Base-by-base conservation (phyloP, 1,140 invertebrate species). In the Octopus bimaculoides region DNA sequence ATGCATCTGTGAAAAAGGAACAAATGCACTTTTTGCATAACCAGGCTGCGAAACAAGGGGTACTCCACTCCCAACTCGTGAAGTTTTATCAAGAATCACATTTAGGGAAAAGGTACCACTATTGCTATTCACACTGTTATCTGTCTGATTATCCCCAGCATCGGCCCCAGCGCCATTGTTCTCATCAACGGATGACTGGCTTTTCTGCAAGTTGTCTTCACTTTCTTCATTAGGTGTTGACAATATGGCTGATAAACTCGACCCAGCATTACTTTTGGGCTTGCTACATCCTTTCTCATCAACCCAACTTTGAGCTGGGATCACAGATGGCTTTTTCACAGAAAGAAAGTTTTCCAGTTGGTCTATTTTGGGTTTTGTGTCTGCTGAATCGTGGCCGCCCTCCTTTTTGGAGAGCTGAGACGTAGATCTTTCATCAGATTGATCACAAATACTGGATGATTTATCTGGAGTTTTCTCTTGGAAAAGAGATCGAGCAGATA, bases 1-100 rank as follows among this genome's bases (percentile, higher is more conserved):
- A 41, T 75, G 74, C 74, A 75, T 75, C 20, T 83, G 81, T 20
- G 84, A 83, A 56, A 86, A 84, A n/a, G 85, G 85, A 53, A 86
- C 85, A 82, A 86, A 86, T 10, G 85, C 85, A 81, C 85, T 86
- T 69, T 83, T 80, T 20, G 82, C 74, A 55, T 83, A 83, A 52
- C 78, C 75, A 74, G 80, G 77, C 8, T 79, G 61, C 8, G 81
- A 75, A 20, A 73, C 26, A 41, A 75, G 74, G 17, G 74, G 74
- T 20, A 53, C 66, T 17, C 66, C 66, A 71, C 17, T 71, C 17
- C 66, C 66, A 5, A 71, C 66, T n/a, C 66, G 66, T 14, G 66
- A 71, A 14, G 66, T 71, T 14, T 71, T 71, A 10, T 71, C 66
- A 71, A 8, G 66, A 14, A 71, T 20, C 66, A 71, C 26, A 5